Conservation (phyloP, 2,888 invertebrate genomes). For the Azorinus chamasolen region DNA sequence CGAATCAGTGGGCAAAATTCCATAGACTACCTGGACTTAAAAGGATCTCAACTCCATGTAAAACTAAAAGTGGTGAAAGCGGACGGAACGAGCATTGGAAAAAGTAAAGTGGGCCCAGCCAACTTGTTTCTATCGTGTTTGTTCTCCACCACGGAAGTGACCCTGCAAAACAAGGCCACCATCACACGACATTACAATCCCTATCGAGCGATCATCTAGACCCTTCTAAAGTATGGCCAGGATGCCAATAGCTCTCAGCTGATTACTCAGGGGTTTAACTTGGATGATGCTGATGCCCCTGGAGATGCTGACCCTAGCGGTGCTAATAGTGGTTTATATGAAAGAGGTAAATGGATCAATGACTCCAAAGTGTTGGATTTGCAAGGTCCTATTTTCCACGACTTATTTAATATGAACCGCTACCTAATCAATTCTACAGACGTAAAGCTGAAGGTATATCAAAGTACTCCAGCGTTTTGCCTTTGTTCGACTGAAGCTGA, state of each 20-base stretch:
- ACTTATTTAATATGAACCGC: constrained; percentile 13
- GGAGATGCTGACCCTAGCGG: constrained; percentile 5
- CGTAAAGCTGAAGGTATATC: constrained; percentile 22
- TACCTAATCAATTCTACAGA: constrained; percentile 21
- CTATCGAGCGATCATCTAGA: constrained; percentile 17
- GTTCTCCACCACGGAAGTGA: constrained; percentile 33
- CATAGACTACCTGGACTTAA: constrained; percentile 36
- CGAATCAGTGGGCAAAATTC: constrained; percentile 60
- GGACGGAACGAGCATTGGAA: constrained; percentile 10
- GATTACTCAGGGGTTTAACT: constrained; percentile 1
- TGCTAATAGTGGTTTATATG: constrained; percentile 11
- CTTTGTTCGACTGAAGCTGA: constrained; percentile 1
- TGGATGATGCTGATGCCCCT: constrained; percentile 19
- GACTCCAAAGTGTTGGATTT: not conserved
- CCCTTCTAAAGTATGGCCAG: constrained; percentile 25
- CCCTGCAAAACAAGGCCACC: constrained; percentile 23
- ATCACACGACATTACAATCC: constrained; percentile 28
- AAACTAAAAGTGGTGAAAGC: constrained; percentile 19
- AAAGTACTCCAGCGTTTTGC: constrained; percentile 1
- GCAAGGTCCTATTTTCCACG: constrained; percentile 20
- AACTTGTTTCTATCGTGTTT: constrained; percentile 28
- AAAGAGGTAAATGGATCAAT: not conserved
- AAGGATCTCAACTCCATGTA: constrained; percentile 30
- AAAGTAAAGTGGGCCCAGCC: constrained; percentile 18
- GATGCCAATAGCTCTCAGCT: constrained; percentile 18